Evolutionary conservation across 2,113 vertebrate species (phyloP).

Genomic region (Apeltes quadracus): DNA sequence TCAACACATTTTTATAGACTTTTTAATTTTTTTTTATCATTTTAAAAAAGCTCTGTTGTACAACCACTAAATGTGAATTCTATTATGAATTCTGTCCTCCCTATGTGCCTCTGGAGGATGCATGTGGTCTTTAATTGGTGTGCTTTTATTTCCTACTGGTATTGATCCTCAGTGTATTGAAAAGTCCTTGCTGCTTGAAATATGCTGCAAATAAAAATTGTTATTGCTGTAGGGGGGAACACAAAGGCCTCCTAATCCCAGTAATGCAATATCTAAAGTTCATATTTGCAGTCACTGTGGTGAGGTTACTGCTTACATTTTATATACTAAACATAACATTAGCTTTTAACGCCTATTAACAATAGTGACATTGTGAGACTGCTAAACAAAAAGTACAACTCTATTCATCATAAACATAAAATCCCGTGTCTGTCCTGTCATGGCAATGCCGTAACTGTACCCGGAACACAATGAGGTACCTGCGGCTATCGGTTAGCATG

Average conservation of each 20-base stretch:
- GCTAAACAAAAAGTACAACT: too few species aligned
- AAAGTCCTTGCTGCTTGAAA: background rate
- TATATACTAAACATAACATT: too few species aligned
- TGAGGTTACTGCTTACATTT: too few species aligned
- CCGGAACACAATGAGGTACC: conserved; percentile 17
- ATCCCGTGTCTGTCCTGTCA: background rate
- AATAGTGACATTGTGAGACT: too few species aligned
- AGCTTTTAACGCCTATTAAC: too few species aligned
- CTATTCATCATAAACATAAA: background rate
- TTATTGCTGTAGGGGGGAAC: too few species aligned
- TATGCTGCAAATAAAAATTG: background rate
- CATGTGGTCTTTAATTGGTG: background rate
- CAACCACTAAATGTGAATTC: background rate
- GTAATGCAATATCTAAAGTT: too few species aligned
- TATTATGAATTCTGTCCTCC: too few species aligned
- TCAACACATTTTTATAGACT: background rate
- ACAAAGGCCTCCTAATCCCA: too few species aligned
- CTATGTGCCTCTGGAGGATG: too few species aligned
- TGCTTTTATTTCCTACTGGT: background rate
- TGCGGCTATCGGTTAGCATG: conserved; percentile 43
- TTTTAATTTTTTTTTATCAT: too few species aligned
- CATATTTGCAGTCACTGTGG: too few species aligned
- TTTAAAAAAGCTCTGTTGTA: background rate
- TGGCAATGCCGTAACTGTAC: background rate
- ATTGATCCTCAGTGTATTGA: background rate